Base-by-base conservation (phyloP, 1,140 invertebrate genomes). In the Armadillidium nasatum region DNA sequence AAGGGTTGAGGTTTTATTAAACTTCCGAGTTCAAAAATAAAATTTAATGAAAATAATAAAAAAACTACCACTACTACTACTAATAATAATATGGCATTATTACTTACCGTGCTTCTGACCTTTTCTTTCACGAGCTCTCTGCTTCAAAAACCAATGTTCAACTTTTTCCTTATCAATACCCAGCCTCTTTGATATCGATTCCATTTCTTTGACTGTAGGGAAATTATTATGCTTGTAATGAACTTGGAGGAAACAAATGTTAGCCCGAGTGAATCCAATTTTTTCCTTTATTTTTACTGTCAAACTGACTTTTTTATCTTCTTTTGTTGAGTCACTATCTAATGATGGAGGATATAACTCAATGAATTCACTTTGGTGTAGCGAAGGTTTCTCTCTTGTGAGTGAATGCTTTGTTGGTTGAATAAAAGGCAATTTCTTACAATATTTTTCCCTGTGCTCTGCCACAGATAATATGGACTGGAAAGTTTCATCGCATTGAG, bases 401-500 rank as follows among this genome's bases (percentile, higher is more conserved):
- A 15, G 11, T 19, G 50, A 60, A 3, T 15, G 11, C 11, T 60
- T 19, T 15, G 50, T 19, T 3, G 50, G 50, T 7, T 15, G 19
- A 60, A 60, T 60, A 19, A 19, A 19, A 19, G 1, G 50, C 50
- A 60, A 19, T 60, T 19, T 60, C 19, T 60, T 13, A 19, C 50
- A 60, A 60, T 13, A 60, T 19, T 60, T 60, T 60, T 60, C 50
- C 50, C 19, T 60, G 50, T 60, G 50, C 7, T 60, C 50, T 7
- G 50, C 50, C 11, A 60, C 19, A 15, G 50, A 60, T 19, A 60
- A 60, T 15, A 60, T 15, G 19, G 50, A 4, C 19, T 60, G 50
- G 50, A 60, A 60, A 13, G 50, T 60, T 60, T 60, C 50, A 60
- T 60, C 50, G 50, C 50, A 60, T 60, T 60, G 50, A 19, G 50